Evolutionary conservation across 2,888 invertebrate genomes (phyloP), one percentile per base, ranked within the genome.

Genomic region (Sesia apiformis): DNA sequence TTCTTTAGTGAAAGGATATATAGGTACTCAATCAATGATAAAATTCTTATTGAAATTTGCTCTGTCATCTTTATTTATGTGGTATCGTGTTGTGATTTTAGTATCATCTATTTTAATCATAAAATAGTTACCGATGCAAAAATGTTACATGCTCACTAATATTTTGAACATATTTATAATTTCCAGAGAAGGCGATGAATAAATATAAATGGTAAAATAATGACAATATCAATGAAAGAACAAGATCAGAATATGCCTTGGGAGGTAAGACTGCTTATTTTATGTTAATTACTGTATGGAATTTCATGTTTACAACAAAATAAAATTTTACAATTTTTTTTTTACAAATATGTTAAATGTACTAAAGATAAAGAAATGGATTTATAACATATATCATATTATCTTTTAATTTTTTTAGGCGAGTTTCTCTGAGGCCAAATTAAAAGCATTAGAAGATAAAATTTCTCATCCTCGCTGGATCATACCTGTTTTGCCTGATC

Each of bases 381-480:
- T 23, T 23, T 23, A 23, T 23, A 23, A 23, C 23, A 23, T 23
- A 23, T 1, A 23, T 23, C 23, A 23, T 23, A 23, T 23, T 23
- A 1, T 49, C 42, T 39, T 55, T 39, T 54, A 51, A 41, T 50
- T 53, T 52, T 58, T 59, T 64, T 62, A 89, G 87, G 84, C 85
- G 78, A 72, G 71, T 62, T 98, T 98, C 91, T 98, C 98, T 60
- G 92, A 94, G 73, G 93, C 93, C 53, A 97, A 97, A 84, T 90
- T 98, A 77, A 93, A 94, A 65, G 93, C 95, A 67, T 90, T 98
- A 69, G 98, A 98, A 88, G 98, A 98, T 80, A 98, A 98, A 92
- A 97, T 98, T 78, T 97, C 97, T 69, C 95, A 95, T 88, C 95
- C 97, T 57, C 92, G 98, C 71, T 98, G 98, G 98, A 97, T 98